A percentile compares a stretch with the other conserved stretches of the same genome.
Evolutionary conservation across 2,888 invertebrate genomes (phyloP).

Genomic region (Macroteleia sp.): DNA sequence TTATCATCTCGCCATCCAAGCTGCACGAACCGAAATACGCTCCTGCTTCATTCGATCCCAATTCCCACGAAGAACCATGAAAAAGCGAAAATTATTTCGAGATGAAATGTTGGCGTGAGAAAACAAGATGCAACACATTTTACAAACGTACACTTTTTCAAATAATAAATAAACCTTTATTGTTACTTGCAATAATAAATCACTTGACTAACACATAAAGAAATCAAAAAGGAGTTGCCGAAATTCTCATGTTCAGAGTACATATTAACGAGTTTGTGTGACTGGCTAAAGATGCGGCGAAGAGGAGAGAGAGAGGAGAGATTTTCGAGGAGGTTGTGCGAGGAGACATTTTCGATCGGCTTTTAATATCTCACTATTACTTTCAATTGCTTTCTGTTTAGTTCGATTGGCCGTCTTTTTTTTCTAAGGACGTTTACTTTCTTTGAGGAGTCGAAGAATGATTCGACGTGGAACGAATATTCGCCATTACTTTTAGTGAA

Average conservation of each 20-base stretch:
- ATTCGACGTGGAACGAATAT: not conserved
- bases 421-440: too few relatives aligned
- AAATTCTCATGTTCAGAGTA: slow-evolving; percentile 15
- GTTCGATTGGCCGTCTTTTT: not conserved
- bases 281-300: not conserved
- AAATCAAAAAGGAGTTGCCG: slow-evolving; percentile 8
- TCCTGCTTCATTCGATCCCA: too few relatives aligned
- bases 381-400: slow-evolving; percentile 25
- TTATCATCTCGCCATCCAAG: slow-evolving; percentile 18
- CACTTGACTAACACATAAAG: too few relatives aligned
- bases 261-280: too few relatives aligned
- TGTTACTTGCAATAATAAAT: too few relatives aligned
- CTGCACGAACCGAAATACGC: not conserved
- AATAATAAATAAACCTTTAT: too few relatives aligned
- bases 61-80: too few relatives aligned
- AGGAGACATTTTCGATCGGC: slow-evolving; percentile 31
- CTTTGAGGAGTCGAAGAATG: not conserved
- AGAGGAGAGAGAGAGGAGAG: slow-evolving; percentile 10
- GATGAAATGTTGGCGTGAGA: too few relatives aligned
- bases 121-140: too few relatives aligned
- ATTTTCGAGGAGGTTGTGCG: not conserved
- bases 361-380: slow-evolving; percentile 14
- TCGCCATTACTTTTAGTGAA: slow-evolving; percentile 21
- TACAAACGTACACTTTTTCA: too few relatives aligned
- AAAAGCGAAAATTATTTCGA: not conserved